These are phyloP conservation scores for Dioctria linearis DNA, from an alignment of 2,888 invertebrate species.

Conservation along the genomic window DNA sequence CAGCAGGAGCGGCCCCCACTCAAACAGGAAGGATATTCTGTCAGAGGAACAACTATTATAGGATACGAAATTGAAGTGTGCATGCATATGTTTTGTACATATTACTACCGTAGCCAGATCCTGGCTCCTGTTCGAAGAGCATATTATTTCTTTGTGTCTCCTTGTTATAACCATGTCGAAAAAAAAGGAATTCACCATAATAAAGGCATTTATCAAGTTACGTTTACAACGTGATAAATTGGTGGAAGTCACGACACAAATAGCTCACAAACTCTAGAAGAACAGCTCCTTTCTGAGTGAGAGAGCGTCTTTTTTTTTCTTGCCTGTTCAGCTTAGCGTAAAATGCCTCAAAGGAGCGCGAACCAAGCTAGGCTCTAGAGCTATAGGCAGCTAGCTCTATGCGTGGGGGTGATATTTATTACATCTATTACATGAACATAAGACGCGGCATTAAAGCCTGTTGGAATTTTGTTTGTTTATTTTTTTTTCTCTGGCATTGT, in stretches of 20 bases:
- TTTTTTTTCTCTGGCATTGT: slow-evolving; percentile 3
- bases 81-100: no score
- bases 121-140: slow-evolving; percentile 5
- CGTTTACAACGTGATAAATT: slow-evolving; percentile 56
- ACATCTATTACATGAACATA: slow-evolving; percentile 50
- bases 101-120: not conserved
- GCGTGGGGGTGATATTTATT: slow-evolving; percentile 51
- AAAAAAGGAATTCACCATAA: slow-evolving; percentile 54
- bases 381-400: no score
- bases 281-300: not conserved
- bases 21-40: not conserved
- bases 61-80: not conserved
- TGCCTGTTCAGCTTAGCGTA: not conserved
- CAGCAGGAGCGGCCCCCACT: not conserved
- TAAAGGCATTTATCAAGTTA: slow-evolving; percentile 58
- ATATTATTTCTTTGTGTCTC: slow-evolving; percentile 45
- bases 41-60: not conserved
- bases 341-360: slow-evolving; percentile 4
- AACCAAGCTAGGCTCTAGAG: slow-evolving; percentile 34
- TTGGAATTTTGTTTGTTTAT: slow-evolving; percentile 35
- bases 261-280: slow-evolving; percentile 44
- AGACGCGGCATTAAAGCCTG: slow-evolving; percentile 48
- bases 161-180: slow-evolving; percentile 44
- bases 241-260: slow-evolving; percentile 56
- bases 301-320: not conserved